Evolutionary conservation across 1,140 invertebrate genomes (phyloP).

Genomic region (Ceratina japonica): DNA sequence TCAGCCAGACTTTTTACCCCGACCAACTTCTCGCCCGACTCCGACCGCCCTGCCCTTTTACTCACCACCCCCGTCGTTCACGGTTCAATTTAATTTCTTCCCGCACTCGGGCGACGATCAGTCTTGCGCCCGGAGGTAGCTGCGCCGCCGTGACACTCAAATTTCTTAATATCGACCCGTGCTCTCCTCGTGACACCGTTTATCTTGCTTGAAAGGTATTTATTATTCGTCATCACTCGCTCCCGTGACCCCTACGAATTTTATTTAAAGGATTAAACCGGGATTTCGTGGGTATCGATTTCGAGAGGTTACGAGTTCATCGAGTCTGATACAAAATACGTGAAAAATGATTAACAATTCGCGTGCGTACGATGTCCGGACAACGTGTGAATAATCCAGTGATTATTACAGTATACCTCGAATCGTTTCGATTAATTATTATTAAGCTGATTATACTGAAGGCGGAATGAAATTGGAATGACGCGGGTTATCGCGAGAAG

Average conservation of each 20-base stretch:
- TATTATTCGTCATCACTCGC: neutral
- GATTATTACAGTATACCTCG: neutral
- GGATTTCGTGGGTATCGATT: neutral
- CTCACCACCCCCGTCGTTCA: conserved; percentile 1
- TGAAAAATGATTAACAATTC: neutral
- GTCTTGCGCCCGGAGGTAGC: conserved; percentile 47
- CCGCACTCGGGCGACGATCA: conserved; percentile 23
- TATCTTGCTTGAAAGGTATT: conserved; percentile 1
- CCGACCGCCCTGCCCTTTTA: no score
- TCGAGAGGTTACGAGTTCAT: neutral
- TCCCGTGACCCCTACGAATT: no score
- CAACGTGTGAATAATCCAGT: neutral
- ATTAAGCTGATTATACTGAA: neutral
- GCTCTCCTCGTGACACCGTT: conserved; percentile 31
- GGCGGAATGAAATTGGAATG: neutral
- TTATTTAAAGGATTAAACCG: neutral
- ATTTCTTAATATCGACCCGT: conserved; percentile 48
- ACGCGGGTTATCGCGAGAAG: no score
- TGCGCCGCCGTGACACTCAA: conserved; percentile 46
- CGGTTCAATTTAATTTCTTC: conserved; percentile 46
- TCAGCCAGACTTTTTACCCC: conserved; percentile 48
- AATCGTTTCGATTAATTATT: conserved; percentile 13
- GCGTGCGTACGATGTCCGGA: no score
- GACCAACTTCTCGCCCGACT: conserved; percentile 1
- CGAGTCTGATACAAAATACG: neutral